Conservation (phyloP, 2,797 vertebrate species). For the Coranthus polyacanthus region DNA sequence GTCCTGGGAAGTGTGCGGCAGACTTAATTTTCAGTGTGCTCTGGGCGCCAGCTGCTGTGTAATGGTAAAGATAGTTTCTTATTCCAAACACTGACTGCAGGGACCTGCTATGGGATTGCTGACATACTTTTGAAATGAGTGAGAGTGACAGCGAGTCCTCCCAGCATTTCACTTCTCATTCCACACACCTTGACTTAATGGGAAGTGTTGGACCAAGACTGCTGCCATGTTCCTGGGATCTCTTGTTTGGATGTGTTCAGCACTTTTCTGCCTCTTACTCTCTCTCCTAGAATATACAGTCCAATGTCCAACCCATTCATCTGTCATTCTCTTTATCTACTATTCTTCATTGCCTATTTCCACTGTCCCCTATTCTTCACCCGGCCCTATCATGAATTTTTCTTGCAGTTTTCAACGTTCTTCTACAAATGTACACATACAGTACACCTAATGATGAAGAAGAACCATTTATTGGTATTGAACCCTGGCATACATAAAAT, state of each 20-base stretch:
- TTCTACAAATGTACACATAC: not conserved
- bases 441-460: too few species aligned
- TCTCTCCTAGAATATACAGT: constrained; percentile 24
- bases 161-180: constrained; percentile 64
- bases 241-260: constrained; percentile 42
- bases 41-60: constrained; percentile 37
- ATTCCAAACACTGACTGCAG: constrained; percentile 44
- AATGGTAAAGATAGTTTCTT: constrained; percentile 49
- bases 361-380: constrained; percentile 1
- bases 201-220: constrained; percentile 59
- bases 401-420: constrained; percentile 5
- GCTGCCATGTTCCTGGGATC: constrained; percentile 50
- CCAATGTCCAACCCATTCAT: constrained; percentile 36
- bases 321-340: constrained; percentile 52
- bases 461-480: too few species aligned
- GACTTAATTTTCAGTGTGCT: constrained; percentile 19
- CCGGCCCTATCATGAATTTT: not conserved
- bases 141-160: constrained; percentile 72
- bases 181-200: constrained; percentile 67
- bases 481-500: too few species aligned
- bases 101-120: constrained; percentile 58
- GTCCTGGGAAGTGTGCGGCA: constrained; percentile 11
- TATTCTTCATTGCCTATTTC: constrained; percentile 25
- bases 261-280: constrained; percentile 11
- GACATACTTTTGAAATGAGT: constrained; percentile 68